A percentile compares a stretch with the other conserved stretches of the same genome.
Conservation (phyloP, 2,888 invertebrate species). For the Watsonalla cultraria region DNA sequence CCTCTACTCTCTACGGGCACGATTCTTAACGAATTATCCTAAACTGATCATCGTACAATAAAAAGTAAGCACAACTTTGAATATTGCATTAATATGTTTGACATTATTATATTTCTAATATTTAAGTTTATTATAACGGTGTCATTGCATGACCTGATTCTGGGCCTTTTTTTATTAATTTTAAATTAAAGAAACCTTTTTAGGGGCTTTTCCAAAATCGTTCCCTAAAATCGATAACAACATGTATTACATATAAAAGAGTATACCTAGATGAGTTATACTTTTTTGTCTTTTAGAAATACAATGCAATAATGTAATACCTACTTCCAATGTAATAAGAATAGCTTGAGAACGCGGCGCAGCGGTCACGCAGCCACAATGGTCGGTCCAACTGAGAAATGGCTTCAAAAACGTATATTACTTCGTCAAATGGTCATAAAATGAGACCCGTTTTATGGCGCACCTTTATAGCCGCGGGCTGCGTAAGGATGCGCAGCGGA, state of each 20-base stretch:
- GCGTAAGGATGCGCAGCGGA: slow-evolving; percentile 61
- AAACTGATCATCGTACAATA: slow-evolving; percentile 54
- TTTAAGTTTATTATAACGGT: no score
- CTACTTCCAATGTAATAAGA: slow-evolving; percentile 45
- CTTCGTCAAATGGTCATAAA: slow-evolving; percentile 77
- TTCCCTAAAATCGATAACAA: no score
- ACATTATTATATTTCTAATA: neutral
- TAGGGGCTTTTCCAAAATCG: no score
- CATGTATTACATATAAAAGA: no score
- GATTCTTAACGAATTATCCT: slow-evolving; percentile 63
- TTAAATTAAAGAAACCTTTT: no score
- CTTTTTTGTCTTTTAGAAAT: slow-evolving; percentile 29
- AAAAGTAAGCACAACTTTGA: slow-evolving; percentile 10
- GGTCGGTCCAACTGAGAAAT: slow-evolving; percentile 60
- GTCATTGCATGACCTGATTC: no score
- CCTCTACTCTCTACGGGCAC: slow-evolving; percentile 63
- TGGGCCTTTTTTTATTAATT: no score
- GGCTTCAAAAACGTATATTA: slow-evolving; percentile 71
- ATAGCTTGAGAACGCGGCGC: slow-evolving; percentile 40
- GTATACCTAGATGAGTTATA: no score
- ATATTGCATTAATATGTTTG: slow-evolving; percentile 40
- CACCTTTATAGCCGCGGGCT: slow-evolving; percentile 70
- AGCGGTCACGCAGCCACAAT: slow-evolving; percentile 66
- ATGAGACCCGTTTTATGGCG: slow-evolving; percentile 71
- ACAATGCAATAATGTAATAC: slow-evolving; percentile 37